Base-by-base conservation (phyloP, 2,113 vertebrate species). In the Craseonycteris thonglongyai region DNA sequence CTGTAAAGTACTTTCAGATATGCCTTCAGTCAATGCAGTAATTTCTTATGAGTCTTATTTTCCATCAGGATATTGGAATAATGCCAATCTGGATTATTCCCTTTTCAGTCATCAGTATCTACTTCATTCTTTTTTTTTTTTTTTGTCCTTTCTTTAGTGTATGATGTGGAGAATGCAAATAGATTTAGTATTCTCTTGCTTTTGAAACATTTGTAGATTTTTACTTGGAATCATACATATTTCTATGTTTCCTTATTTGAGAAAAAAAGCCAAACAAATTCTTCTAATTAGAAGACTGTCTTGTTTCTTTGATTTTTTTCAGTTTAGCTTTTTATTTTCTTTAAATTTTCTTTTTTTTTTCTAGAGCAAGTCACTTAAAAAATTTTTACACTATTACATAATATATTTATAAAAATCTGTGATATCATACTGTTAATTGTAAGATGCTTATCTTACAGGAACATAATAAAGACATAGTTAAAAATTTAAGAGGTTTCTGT, bases 1-100 rank as follows among this genome's bases (percentile, higher is more conserved):
- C 21, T 59, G 35, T 75, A 84, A 90, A 84, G 38, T 90, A 61
- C 91, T 96, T 97, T 72, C 38, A 89, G 45, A 69, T 90, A 30
- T 16, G 87, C 79, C 2, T 22, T 69, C 26, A 26, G 1, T 80
- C 26, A 51, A 9, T 66, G 56, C 30, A 54, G 1, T 59, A 93
- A 72, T 63, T 47, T 85, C 24, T 63, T 90, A 61, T 68, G 54
- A 66, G 35, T 66, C 0, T 81, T 72, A 68, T 15, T 82, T 93
- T 95, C 30, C 74, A 28, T 38, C 6, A 91, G 14, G 58, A 28
- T 91, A 35, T 74, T 94, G 38, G 65, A 89, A 78, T 28, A 68
- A 86, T 86, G 68, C 45, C 56, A 88, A 6, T 78, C 12, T 59
- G 14, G 2, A 61, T 81, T 81, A 78, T 91, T 78, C 3, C 14